These are phyloP conservation scores for Nezara viridula DNA, from an alignment of 2,888 invertebrate genomes.

Conservation along the genomic window DNA sequence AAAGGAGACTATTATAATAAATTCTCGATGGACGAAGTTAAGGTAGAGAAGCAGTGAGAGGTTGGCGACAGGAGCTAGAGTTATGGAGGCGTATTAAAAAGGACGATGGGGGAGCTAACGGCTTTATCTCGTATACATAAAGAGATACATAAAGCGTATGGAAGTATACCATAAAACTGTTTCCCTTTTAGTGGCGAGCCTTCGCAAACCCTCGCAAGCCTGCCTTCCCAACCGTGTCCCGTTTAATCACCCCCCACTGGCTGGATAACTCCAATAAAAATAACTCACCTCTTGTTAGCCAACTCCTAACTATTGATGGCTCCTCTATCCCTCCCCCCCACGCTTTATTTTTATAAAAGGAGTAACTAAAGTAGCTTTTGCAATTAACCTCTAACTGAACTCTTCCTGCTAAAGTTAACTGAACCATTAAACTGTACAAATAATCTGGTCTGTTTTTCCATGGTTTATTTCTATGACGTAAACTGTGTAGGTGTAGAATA, in stretches of 20 bases:
- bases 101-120: neutral
- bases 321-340: too few species aligned
- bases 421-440: neutral
- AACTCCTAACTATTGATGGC: constrained; percentile 30
- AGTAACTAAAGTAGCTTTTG: constrained; percentile 2
- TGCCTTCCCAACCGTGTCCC: neutral
- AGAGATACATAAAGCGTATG: constrained; percentile 39
- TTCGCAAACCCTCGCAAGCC: neutral
- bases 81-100: constrained; percentile 29
- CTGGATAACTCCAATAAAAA: constrained; percentile 19
- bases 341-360: neutral
- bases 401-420: neutral
- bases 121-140: constrained; percentile 49
- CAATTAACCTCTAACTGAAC: neutral
- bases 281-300: neutral
- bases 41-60: neutral
- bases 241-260: neutral
- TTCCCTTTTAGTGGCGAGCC: constrained; percentile 20
- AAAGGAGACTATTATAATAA: neutral
- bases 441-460: neutral
- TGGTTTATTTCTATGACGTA: neutral
- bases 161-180: constrained; percentile 43
- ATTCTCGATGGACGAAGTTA: neutral
- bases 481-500: too few species aligned
- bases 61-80: neutral